Evolutionary conservation across 2,888 invertebrate genomes (phyloP), one percentile per base, ranked within the genome.

Genomic region (Cartodere bifasciata): DNA sequence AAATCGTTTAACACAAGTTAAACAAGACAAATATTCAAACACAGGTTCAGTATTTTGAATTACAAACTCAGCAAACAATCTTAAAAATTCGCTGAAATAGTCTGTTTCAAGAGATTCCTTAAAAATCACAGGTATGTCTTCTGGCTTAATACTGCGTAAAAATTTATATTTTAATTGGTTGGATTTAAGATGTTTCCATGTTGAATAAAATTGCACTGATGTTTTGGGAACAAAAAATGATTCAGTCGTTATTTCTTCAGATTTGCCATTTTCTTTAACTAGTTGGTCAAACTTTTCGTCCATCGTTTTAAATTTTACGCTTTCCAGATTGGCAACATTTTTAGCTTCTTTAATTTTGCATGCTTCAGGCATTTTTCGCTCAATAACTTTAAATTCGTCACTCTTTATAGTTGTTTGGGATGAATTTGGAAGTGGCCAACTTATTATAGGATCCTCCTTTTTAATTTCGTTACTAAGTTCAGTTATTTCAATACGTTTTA

Each of bases 51-150:
- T 52, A 2, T 55, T 45, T 36, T 60, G 60, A 22, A 63, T 52
- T 42, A 65, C 68, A 44, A 67, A 52, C 9, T 57, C 54, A 21
- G 59, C 58, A 15, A 73, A 50, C 21, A 66, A 50, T 2, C 54
- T 53, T 13, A 81, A 43, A 31, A 80, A 66, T 22, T 72, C 72
- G 4, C 72, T 71, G 3, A 81, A 63, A 2, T 71, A 62, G 23
- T 68, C 62, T 33, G 69, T 71, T 39, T 81, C 80, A 35, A 82
- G 56, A 0, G 77, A 73, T 43, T 77, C 73, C 48, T 67, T 67
- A 53, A 82, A 79, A 40, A 81, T 69, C 1, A 59, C 53, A 2
- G 75, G 70, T 17, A 80, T 60, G 34, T 64, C 64, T 2, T 53
- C 44, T 0, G 74, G 69, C 3, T 67, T 60, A 44, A 80, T 68